phyloP scores from a whole-genome alignment of 1,140 invertebrate species.

The Microvelia longipes region DNA sequence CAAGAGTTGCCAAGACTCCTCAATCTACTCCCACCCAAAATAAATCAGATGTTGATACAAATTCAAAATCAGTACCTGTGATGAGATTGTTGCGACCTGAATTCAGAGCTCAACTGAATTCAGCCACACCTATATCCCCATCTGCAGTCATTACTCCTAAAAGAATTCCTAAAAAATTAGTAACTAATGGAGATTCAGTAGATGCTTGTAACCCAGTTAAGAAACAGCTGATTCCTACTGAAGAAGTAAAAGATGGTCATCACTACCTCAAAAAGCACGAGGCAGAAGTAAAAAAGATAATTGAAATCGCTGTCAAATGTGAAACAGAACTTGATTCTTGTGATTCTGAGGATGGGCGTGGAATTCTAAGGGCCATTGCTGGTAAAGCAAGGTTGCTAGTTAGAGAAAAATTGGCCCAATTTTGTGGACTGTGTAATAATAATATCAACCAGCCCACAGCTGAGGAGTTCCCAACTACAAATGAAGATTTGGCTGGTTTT shows the following conservation, averaged over 20 bases:
- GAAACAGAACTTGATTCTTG: conserved; percentile 46
- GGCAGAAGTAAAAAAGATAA: conserved; percentile 49
- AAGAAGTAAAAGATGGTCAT: conserved; percentile 10
- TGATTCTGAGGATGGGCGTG: conserved; percentile 53
- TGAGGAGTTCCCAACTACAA: conserved; percentile 73
- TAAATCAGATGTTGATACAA: not conserved
- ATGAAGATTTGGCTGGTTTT: conserved; percentile 80
- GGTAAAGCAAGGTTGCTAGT: conserved; percentile 81
- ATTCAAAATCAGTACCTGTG: conserved; percentile 43
- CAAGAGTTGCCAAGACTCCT: not conserved
- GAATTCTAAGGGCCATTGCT: conserved; percentile 67
- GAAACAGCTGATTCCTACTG: not conserved
- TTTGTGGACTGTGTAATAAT: conserved; percentile 67
- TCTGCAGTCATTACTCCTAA: not conserved
- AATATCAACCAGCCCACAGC: conserved; percentile 56
- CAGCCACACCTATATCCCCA: conserved; percentile 36
- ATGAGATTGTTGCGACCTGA: conserved; percentile 64
- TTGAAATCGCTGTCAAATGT: conserved; percentile 44
- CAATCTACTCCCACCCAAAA: not conserved
- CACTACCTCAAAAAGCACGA: conserved; percentile 40
- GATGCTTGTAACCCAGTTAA: not conserved
- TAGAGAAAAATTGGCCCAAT: conserved; percentile 88
- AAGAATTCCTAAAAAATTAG: not conserved
- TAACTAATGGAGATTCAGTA: not conserved
- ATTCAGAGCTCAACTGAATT: conserved; percentile 64